Conservation (phyloP, 2,797 vertebrate genomes). For the Poeciliopsis paucimaculata region DNA sequence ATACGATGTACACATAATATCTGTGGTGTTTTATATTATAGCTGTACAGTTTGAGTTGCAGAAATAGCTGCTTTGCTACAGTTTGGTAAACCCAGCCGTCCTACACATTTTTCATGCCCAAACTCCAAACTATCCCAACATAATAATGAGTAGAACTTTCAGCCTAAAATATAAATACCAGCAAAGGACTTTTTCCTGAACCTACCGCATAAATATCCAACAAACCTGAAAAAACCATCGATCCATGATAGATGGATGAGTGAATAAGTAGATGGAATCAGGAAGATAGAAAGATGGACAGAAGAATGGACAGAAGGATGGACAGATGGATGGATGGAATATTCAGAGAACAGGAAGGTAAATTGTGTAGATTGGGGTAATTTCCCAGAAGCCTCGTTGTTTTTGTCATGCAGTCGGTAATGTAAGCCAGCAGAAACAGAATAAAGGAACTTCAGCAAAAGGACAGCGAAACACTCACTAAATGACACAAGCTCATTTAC, state of each 20-base stretch:
- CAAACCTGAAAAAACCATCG: not conserved
- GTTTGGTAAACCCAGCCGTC: not conserved
- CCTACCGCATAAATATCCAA: not conserved
- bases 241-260: not conserved
- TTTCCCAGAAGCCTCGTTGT: not conserved
- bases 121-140: not conserved
- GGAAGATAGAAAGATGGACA: not conserved
- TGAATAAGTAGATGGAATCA: not conserved
- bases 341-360: not conserved
- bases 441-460: not conserved
- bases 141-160: not conserved
- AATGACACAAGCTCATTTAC: slow-evolving; percentile 10
- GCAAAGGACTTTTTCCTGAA: not conserved
- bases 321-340: not conserved
- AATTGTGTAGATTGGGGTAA: not conserved
- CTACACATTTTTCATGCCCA: not conserved
- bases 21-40: slow-evolving; percentile 4
- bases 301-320: too few species aligned
- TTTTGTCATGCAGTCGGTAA: not conserved
- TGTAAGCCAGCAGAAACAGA: not conserved
- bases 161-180: not conserved
- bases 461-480: not conserved
- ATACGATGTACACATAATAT: slow-evolving; percentile 7
- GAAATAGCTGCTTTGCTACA: not conserved
- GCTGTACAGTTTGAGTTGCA: not conserved